Base-by-base conservation (phyloP, 2,888 invertebrate species). In the Scaptomyza parva region DNA sequence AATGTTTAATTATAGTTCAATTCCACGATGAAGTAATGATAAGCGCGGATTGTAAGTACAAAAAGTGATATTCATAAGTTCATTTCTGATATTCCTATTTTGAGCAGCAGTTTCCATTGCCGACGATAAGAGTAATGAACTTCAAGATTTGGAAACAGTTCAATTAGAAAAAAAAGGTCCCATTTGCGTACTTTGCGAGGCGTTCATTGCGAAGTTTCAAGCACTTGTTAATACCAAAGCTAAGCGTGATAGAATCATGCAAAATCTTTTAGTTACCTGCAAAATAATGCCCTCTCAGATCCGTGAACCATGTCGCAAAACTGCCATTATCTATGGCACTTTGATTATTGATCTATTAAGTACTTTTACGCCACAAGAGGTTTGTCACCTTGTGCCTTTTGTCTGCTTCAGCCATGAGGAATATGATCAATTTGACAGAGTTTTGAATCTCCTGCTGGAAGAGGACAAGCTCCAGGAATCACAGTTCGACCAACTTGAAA, bases 261-360 rank as follows among this genome's bases (percentile, higher is more conserved):
- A 24, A 5, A 1, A 1, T 1, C 0, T 60, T 18, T 1, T 0
- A 0, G 9, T 5, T 9, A 6, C 4, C 30, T 60, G 60, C 22
- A 0, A 40, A 3, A 0, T 17, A 2, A 5, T 45, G 12, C 39
- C 58, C 14, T 0, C 2, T 3, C 0, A 6, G 6, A 1, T 45
- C 24, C 17, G 44, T 1, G 11, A 4, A 22, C 8, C 28, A 2
- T 60, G 57, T 14, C 3, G 2, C 1, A 7, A 9, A 1, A 7
- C 22, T 2, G 2, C n/a, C n/a, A 0, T 0, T 0, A 7, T 0
- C 1, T 43, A 20, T 43, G n/a, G 1, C 18, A 6, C 0, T 0
- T 0, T 22, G 0, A 11, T 8, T 8, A 0, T 55, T 5, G 3
- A 24, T n/a, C 0, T 33, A 11, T 1, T 61, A 0, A 9, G 2